Conservation (phyloP, 2,888 invertebrate genomes). For the Brachyptera putata region DNA sequence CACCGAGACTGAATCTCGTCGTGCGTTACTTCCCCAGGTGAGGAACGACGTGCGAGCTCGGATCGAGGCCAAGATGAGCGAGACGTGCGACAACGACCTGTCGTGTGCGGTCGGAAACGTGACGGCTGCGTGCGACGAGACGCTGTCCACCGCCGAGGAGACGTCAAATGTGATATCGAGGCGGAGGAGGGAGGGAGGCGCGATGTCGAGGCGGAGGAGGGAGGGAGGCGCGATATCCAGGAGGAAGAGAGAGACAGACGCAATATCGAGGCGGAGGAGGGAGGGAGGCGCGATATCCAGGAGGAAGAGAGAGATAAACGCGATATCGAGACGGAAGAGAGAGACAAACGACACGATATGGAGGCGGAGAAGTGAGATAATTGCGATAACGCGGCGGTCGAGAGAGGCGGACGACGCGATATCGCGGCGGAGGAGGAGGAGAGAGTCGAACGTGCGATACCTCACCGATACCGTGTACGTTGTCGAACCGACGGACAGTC, state of each 20-base stretch:
- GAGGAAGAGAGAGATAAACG: constrained; percentile 31
- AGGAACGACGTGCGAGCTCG: neutral
- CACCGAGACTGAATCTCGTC: no score
- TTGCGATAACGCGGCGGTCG: constrained; percentile 33
- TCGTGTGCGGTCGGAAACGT: constrained; percentile 36
- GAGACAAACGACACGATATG: constrained; percentile 35
- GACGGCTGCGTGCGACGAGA: constrained; percentile 35
- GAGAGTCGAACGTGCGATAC: constrained; percentile 3
- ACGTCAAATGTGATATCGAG: constrained; percentile 34
- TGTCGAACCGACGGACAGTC: constrained; percentile 17
- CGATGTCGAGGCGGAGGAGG: no score
- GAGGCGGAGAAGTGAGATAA: constrained; percentile 25
- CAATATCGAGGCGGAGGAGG: constrained; percentile 34
- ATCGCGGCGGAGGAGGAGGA: constrained; percentile 34
- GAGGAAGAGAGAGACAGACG: constrained; percentile 10
- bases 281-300: constrained; percentile 33
- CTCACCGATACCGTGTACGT: constrained; percentile 11
- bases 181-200: constrained; percentile 3
- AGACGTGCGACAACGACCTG: constrained; percentile 34
- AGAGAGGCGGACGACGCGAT: constrained; percentile 34
- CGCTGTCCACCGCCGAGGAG: constrained; percentile 35
- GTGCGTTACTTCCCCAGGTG: no score
- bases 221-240: constrained; percentile 35
- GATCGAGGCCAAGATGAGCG: neutral
- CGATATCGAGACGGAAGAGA: no score